phyloP scores from a whole-genome alignment of 1,140 invertebrate genomes.

The Augochlora pura region DNA sequence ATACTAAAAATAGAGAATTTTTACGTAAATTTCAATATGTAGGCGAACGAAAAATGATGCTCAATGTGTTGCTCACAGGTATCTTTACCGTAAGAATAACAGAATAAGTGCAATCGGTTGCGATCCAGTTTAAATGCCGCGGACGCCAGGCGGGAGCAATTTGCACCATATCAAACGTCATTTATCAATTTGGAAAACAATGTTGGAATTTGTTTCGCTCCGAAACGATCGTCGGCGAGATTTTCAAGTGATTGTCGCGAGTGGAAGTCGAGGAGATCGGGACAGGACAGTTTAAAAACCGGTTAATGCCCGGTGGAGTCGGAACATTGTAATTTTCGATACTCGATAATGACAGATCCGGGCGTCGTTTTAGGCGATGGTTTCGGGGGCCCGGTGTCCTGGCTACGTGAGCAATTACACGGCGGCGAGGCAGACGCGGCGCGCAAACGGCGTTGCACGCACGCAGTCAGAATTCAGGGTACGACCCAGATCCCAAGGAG shows the following conservation, averaged over 20 bases:
- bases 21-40: too few relatives aligned
- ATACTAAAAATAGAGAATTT: too few relatives aligned
- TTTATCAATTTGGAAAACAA: too few relatives aligned
- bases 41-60: too few relatives aligned
- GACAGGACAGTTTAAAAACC: slow-evolving; percentile 34
- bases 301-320: slow-evolving; percentile 30
- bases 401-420: slow-evolving; percentile 59
- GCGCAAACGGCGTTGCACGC: too few relatives aligned
- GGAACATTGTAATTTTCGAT: slow-evolving; percentile 58
- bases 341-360: slow-evolving; percentile 57
- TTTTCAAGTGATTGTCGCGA: background rate
- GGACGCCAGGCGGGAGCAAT: too few relatives aligned
- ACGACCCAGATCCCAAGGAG: slow-evolving; percentile 72
- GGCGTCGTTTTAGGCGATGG: slow-evolving; percentile 51
- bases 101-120: too few relatives aligned
- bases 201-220: background rate
- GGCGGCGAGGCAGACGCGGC: slow-evolving; percentile 36
- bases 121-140: too few relatives aligned
- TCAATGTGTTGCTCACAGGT: too few relatives aligned
- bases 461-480: slow-evolving; percentile 71
- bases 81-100: too few relatives aligned
- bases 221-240: background rate
- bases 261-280: background rate
- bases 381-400: slow-evolving; percentile 27
- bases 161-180: too few relatives aligned